phyloP scores from a whole-genome alignment of 2,113 vertebrate genomes.

The Malaclemys terrapin region DNA sequence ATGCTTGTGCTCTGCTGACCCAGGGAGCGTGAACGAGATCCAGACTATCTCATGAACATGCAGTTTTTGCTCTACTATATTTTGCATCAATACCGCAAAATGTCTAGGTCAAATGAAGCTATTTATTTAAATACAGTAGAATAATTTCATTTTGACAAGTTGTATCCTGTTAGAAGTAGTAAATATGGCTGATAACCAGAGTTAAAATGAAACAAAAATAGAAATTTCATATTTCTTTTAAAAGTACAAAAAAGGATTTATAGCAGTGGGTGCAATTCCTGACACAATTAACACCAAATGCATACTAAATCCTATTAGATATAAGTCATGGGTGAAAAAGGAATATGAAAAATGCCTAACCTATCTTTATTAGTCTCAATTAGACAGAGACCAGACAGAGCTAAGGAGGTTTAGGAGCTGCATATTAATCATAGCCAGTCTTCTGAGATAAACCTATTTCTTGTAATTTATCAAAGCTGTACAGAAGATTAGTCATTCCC shows the following conservation, averaged over 20 bases:
- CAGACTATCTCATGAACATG: background rate
- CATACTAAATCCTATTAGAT: constrained; percentile 80
- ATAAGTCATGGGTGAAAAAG: constrained; percentile 77
- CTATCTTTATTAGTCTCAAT: constrained; percentile 80
- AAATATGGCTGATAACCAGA: constrained; percentile 40
- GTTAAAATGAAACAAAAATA: constrained; percentile 58
- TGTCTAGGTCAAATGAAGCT: background rate
- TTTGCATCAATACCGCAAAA: background rate
- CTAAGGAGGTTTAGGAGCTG: constrained; percentile 81
- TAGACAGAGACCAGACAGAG: constrained; percentile 68
- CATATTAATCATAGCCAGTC: constrained; percentile 76
- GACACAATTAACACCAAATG: constrained; percentile 80
- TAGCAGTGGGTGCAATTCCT: constrained; percentile 61
- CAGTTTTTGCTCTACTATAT: constrained; percentile 4
- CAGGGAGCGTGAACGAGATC: background rate
- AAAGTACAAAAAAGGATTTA: constrained; percentile 62
- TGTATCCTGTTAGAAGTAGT: background rate
- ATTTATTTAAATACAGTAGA: background rate
- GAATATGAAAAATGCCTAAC: constrained; percentile 76
- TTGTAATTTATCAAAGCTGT: constrained; percentile 79
- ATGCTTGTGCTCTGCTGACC: constrained; percentile 28
- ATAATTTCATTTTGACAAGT: background rate
- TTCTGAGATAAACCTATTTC: constrained; percentile 80
- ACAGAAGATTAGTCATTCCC: constrained; percentile 75
- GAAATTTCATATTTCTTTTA: constrained; percentile 54